Evolutionary conservation across 2,888 invertebrate genomes (phyloP).

Genomic region (Isotomurus palustris): DNA sequence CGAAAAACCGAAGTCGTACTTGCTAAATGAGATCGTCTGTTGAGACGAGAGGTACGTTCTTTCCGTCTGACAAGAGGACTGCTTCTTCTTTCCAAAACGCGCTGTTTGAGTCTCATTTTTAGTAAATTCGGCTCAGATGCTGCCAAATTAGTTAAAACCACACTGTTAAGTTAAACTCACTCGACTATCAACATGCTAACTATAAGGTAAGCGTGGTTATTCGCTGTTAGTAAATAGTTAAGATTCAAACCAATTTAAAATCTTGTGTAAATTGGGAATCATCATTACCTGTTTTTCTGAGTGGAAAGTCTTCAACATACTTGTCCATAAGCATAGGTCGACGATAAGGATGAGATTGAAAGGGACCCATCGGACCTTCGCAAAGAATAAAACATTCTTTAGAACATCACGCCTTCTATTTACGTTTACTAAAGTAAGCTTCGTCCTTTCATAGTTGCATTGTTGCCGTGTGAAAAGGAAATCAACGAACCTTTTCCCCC

Average conservation of each 20-base stretch:
- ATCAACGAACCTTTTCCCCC: background rate
- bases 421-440: background rate
- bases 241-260: no score
- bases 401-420: background rate
- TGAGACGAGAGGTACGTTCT: constrained; percentile 68
- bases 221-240: no score
- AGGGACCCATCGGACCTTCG: constrained; percentile 47
- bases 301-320: constrained; percentile 78
- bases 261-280: background rate
- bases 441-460: background rate
- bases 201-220: no score
- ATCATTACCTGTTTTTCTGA: constrained; percentile 81
- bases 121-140: constrained; percentile 96
- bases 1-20: constrained; percentile 49
- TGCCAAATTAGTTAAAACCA: constrained; percentile 50
- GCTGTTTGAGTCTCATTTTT: constrained; percentile 88
- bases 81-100: constrained; percentile 90
- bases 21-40: constrained; percentile 65
- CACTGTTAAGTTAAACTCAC: background rate
- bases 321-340: constrained; percentile 53
- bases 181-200: background rate
- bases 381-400: background rate
- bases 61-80: constrained; percentile 84
- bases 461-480: background rate
- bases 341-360: constrained; percentile 52